These are phyloP conservation scores for Rhopilema esculentum DNA, from an alignment of 30 jellyfish, hydroid and myxozoan species.

Conservation along the genomic window DNA sequence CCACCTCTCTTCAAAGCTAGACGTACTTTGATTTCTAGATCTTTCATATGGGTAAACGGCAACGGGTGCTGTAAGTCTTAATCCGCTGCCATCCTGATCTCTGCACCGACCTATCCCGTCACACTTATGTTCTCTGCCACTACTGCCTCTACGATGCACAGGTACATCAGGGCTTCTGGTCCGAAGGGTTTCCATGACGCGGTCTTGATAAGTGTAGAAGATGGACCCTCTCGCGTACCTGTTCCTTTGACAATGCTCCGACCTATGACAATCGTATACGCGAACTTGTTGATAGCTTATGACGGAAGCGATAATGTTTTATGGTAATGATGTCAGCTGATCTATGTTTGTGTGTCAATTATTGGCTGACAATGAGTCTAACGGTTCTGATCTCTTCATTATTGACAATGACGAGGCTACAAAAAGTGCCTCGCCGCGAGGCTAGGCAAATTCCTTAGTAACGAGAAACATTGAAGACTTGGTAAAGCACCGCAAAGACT, in stretches of 20 bases:
- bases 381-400: constrained; percentile 69
- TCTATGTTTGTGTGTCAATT: constrained; percentile 71
- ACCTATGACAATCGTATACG: constrained; percentile 1
- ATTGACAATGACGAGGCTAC: constrained; percentile 41
- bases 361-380: constrained; percentile 55
- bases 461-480: constrained; percentile 4
- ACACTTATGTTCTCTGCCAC: constrained; percentile 27
- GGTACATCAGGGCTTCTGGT: constrained; percentile 5
- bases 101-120: neutral
- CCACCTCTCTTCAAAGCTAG: constrained; percentile 26
- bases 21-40: constrained; percentile 29
- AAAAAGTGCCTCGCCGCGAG: neutral
- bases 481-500: neutral
- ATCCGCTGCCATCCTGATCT: constrained; percentile 21
- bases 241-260: constrained; percentile 1
- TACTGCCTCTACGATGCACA: neutral
- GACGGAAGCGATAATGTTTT: constrained; percentile 76
- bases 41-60: constrained; percentile 58
- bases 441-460: neutral
- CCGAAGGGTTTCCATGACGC: constrained; percentile 21
- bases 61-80: constrained; percentile 60
- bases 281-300: constrained; percentile 46
- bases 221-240: constrained; percentile 21
- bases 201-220: neutral
- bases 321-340: constrained; percentile 52